Base-by-base conservation (phyloP, 1,140 invertebrate genomes). In the Orussus abietinus region DNA sequence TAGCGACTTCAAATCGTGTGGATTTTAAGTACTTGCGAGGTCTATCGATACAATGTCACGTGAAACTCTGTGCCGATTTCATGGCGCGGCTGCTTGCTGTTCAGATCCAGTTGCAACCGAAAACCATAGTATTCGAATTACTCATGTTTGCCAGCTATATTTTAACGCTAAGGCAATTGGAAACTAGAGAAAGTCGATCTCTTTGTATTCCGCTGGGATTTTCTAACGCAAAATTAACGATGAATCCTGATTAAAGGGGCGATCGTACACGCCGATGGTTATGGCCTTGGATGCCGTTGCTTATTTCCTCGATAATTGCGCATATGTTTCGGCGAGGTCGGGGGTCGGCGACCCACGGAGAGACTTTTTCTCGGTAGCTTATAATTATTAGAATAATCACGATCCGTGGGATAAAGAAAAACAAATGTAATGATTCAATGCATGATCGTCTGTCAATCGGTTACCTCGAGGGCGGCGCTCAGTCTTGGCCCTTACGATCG, bases 351-450 rank as follows among this genome's bases (percentile, higher is more conserved):
- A 11, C 28, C 49, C 44, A 39, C 40, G 25, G 39, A 49, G 36
- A 61, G 51, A 52, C 41, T 52, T 54, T 53, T 62, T 59, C 38
- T 38, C 43, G 53, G 47, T 62, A 62, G 56, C 59, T 62, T 61
- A 49, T 62, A 59, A 59, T 59, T 42, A 39, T 57, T 55, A 53
- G 45, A 56, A 34, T 53, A 60, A 49, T 49, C 40, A 33, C 45
- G 46, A 59, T 51, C 52, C 47, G 43, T 49, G 47, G 47, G 22
- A 14, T 7, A 22, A 11, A 29, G 14, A 54, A 30, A 19, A 35
- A n/a, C n/a, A 48, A 42, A 53, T 54, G 43, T 36, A 38, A 39
- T 54, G 17, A 32, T 32, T 14, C 25, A 38, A 55, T 35, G 43
- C 38, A 49, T 41, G 47, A 53, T 52, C 51, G 41, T 19, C 11